Percentiles rank a stretch among this genome's conserved stretches.
Conservation (phyloP, 2,888 invertebrate genomes). For the Sinhomidia bicolor region DNA sequence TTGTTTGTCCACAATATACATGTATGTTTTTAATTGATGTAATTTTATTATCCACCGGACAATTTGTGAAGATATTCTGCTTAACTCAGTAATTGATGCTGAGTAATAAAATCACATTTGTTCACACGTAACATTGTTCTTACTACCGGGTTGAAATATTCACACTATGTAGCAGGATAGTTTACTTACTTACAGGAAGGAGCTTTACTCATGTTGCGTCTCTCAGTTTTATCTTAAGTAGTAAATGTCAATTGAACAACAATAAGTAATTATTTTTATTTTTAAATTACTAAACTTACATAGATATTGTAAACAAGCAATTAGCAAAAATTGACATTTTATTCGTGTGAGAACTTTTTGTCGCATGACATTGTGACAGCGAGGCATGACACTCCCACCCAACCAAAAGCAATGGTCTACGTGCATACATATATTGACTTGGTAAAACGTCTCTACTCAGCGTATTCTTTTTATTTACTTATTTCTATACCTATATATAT, state of each 20-base stretch:
- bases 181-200: constrained; percentile 11
- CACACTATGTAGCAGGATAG: background rate
- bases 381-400: constrained; percentile 57
- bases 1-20: background rate
- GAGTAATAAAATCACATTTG: background rate
- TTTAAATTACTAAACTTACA: background rate
- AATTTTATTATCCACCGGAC: background rate
- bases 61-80: background rate
- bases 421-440: too few species aligned
- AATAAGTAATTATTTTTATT: constrained; percentile 16
- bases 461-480: background rate
- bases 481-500: background rate
- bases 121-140: constrained; percentile 21
- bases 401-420: background rate
- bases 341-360: constrained; percentile 60
- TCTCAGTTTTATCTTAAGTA: too few species aligned
- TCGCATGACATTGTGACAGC: constrained; percentile 67
- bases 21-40: background rate
- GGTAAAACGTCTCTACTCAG: too few species aligned
- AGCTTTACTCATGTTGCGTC: background rate
- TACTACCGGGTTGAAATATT: background rate
- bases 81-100: too few species aligned
- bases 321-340: constrained; percentile 65
- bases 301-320: constrained; percentile 56
- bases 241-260: background rate